Base-by-base conservation (phyloP, 1,140 invertebrate species). In the Cydia pomonella region DNA sequence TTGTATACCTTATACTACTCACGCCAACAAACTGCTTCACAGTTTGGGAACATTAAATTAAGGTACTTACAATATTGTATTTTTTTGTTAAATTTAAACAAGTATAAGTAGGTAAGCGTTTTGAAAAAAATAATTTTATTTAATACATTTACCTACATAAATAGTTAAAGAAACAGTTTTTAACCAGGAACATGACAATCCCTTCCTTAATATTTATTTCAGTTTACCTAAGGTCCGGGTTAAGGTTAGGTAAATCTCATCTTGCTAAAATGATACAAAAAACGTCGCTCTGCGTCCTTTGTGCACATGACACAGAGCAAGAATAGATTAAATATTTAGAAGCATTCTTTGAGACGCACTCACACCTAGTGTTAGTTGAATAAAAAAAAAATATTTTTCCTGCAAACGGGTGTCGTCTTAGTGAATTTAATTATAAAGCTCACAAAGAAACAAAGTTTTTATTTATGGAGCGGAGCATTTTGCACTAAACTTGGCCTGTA, bases 311-410 rank as follows among this genome's bases (percentile, higher is more conserved):
- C 79, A 66, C 27, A 18, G 74, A 53, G 21, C 53, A 76, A 77
- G 77, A 76, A 64, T 73, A 76, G 73, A 79, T 83, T 83, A 83
- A 83, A 81, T 81, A 83, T 81, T 81, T 79, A 78, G 41, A 23
- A 16, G 72, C 75, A 78, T 79, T 80, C 77, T 80, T 78, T 72
- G 74, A 64, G 71, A 38, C 72, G 73, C 63, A 18, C 69, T 63
- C 23, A 16, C 25, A 27, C 63, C 63, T 64, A 64, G 63, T 27
- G 25, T 21, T 64, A 23, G 62, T 64, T 3, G 23, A 27, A 27
- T 64, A 64, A 64, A 64, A 63, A 25, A 6, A 25, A 25, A 63
- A 25, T 63, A 63, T 63, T 63, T 63, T 9, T 63, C 59, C 12
- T 4, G 44, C 13, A 13, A 47, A 47, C 6, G 9, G 62, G 3